These are phyloP conservation scores for Dicrurus megarhynchus DNA, from an alignment of 2,113 vertebrate species.

Conservation along the genomic window DNA sequence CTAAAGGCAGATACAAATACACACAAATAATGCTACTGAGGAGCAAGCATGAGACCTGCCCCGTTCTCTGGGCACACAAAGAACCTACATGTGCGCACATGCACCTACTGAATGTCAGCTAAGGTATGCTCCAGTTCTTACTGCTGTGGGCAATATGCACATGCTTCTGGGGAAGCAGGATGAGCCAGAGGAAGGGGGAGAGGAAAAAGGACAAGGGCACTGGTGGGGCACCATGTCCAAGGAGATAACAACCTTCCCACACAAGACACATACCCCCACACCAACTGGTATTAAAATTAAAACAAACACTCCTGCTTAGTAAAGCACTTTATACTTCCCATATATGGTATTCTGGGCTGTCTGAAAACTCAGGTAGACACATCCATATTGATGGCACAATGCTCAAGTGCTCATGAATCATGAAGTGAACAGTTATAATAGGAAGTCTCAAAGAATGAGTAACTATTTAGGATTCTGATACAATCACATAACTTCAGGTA, in stretches of 20 bases:
- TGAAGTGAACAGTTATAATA: neutral
- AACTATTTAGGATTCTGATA: neutral
- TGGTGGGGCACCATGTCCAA: neutral
- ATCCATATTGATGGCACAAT: neutral
- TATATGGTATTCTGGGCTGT: neutral
- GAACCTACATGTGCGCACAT: accelerated
- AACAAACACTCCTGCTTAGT: neutral
- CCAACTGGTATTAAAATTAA: neutral
- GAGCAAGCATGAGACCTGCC: neutral
- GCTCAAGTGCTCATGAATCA: neutral
- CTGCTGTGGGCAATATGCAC: neutral
- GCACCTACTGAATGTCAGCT: neutral
- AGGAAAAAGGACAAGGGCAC: neutral
- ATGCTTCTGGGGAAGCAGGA: neutral
- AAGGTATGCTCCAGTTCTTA: neutral
- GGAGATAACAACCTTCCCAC: neutral
- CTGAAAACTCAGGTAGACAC: neutral
- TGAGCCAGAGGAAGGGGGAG: neutral
- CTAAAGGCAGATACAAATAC: neutral
- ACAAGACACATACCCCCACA: neutral
- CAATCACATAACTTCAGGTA: neutral
- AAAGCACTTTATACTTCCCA: neutral
- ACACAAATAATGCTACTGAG: neutral
- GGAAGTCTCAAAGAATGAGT: neutral
- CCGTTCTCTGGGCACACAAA: neutral